Evolutionary conservation across 2,113 vertebrate genomes (phyloP).

Genomic region (Thinocorus orbignyianus): DNA sequence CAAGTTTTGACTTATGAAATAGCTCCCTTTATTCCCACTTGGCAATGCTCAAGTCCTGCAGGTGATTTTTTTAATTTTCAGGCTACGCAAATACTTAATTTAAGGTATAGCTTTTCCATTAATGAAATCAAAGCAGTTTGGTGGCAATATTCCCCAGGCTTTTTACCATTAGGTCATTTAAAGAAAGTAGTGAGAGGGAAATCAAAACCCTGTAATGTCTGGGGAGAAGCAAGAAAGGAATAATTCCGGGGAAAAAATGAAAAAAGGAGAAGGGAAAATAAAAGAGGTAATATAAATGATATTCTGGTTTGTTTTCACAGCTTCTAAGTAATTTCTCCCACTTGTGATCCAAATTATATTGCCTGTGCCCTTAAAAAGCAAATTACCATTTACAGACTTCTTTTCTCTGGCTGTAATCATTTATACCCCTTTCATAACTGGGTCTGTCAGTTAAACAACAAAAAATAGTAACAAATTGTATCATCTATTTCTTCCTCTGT

Average conservation of each 20-base stretch:
- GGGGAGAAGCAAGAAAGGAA: background rate
- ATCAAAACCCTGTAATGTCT: background rate
- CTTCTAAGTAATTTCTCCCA: slow-evolving; percentile 8
- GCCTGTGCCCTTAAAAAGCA: slow-evolving; percentile 24
- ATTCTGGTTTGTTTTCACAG: slow-evolving; percentile 12
- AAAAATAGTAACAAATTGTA: background rate
- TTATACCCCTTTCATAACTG: background rate
- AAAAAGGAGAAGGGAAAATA: background rate
- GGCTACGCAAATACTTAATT: background rate
- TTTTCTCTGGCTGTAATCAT: background rate
- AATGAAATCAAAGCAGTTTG: background rate
- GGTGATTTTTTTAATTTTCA: background rate
- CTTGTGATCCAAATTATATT: slow-evolving; percentile 6
- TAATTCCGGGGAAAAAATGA: background rate
- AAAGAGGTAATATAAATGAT: background rate
- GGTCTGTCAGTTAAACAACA: background rate
- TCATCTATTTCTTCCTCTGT: background rate
- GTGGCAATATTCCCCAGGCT: background rate
- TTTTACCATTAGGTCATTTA: background rate
- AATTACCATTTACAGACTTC: slow-evolving; percentile 3
- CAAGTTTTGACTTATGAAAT: background rate
- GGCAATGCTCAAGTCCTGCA: background rate
- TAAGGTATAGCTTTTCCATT: background rate
- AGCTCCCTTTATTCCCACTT: background rate
- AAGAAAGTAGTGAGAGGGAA: background rate